Base-by-base conservation (phyloP, 1,140 invertebrate genomes). In the Trichoplusia ni region DNA sequence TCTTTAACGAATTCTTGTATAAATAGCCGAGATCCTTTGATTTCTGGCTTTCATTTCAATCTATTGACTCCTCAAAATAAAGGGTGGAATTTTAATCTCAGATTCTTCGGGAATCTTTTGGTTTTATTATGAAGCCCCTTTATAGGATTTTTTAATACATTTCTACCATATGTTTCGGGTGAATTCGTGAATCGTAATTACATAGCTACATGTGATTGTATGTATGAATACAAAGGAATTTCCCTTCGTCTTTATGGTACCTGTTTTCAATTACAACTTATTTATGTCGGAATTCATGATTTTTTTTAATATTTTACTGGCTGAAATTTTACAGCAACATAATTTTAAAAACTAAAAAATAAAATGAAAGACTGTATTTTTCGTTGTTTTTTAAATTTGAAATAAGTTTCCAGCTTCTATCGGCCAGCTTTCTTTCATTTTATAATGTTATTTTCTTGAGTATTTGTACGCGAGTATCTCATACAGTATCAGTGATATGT, bases 81-180 rank as follows among this genome's bases (percentile, higher is more conserved):
- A 68, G 67, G 75, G 64, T 67, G 69, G 71, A 74, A 77, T 80
- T 80, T 77, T 72, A 75, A 77, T 77, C 65, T 69, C 67, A 38
- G 51, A 74, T 73, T 72, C 70, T 70, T 59, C 19, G 31, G 51
- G 35, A 51, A 29, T 68, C 58, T 62, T 37, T 42, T 56, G 49
- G 61, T 61, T 70, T 60, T 53, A 59, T 58, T 63, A 44, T 40
- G 37, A 58, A 18, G 21, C 25, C 23, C 18, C 19, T 31, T 29
- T 29, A 8, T 21, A 31, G 25, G 44, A 18, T 58, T 58, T 42
- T 58, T 27, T 56, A 40, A 56, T 56, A 56, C n/a, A 23, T 56
- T 56, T 54, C 40, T 21, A n/a, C n/a, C n/a, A n/a, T n/a, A 56
- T 38, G 51, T 33, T 27, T 56, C n/a, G 23, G 40, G 40, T 56